Evolutionary conservation across 2,797 vertebrate species (phyloP), one percentile per base, ranked within the genome.

Genomic region (Galaxias olidus): DNA sequence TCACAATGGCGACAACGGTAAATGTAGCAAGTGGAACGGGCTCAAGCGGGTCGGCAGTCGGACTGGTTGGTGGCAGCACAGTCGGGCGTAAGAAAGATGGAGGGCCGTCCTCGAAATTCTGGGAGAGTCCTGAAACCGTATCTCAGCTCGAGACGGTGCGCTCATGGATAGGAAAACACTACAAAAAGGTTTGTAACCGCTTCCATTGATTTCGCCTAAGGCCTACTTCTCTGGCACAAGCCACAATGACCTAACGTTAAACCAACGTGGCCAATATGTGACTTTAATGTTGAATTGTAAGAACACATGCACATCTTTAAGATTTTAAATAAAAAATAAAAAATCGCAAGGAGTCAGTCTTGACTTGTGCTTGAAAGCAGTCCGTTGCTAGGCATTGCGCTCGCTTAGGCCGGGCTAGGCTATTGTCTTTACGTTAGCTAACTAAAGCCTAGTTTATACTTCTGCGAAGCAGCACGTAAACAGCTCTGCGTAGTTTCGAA

Each of bases 161-260:
- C 43, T 85, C 89, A 68, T 98, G 96, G 96, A 91, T 96, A 73
- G 94, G 92, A 30, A 98, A 97, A 90, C 94, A 96, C 91, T 98
- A 96, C 93, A 97, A 96, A 88, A 98, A 98, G 95, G 96, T 98
- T 75, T 87, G 93, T 72, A 73, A 73, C 61, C 18, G 30, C 76
- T n/a, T 74, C 81, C 80, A 82, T 87, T 88, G 85, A 85, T 83
- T 77, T 70, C 47, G 45, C 77, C 14, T 61, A 59, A 74, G 90
- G 88, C 90, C 84, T 85, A 82, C 81, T 79, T 83, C 73, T 58
- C 65, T 65, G 61, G 73, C 84, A 87, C 88, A 89, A n/a, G n/a
- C n/a, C n/a, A 78, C 62, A 68, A 30, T 15, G 18, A 50, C 45
- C 54, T 42, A 11, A 52, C 10, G 46, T 14, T 59, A 10, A 47